Percentiles rank a stretch among this genome's conserved stretches.
Evolutionary conservation across 2,888 invertebrate species (phyloP).

Genomic region (Eupithecia subumbrata): DNA sequence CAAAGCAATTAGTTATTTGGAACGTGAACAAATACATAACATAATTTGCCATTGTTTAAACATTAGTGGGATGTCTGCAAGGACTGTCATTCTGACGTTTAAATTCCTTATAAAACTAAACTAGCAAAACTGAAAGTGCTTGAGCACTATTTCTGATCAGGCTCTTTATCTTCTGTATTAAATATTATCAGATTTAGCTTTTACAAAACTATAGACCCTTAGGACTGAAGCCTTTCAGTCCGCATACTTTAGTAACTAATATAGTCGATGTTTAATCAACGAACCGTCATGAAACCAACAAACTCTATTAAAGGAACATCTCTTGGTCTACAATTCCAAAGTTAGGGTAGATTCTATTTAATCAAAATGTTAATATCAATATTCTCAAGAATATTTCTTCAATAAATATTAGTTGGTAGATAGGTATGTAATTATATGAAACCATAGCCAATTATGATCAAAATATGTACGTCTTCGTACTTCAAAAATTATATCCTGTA

Average conservation of each 20-base stretch:
- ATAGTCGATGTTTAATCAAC: not conserved
- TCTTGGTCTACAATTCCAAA: not conserved
- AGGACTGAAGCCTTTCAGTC: not conserved
- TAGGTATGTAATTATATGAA: not conserved
- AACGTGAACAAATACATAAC: not conserved
- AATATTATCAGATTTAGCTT: not conserved
- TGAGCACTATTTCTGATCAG: not conserved
- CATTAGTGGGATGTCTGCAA: not conserved
- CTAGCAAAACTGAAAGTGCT: not conserved
- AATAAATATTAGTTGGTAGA: not conserved
- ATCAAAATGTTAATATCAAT: not conserved
- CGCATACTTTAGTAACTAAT: not conserved
- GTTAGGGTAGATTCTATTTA: not conserved
- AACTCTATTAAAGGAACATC: not conserved
- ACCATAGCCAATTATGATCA: not conserved
- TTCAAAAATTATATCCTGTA: not conserved
- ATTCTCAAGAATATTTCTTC: not conserved
- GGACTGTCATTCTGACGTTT: not conserved
- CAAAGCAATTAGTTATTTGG: slow-evolving; percentile 1
- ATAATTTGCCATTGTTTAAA: slow-evolving; percentile 7
- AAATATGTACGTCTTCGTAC: not conserved
- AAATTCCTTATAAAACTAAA: not conserved
- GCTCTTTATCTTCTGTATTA: not conserved
- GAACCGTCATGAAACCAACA: not conserved
- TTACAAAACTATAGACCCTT: not conserved